phyloP scores from a whole-genome alignment of 2,888 invertebrate genomes.

The Tubulanus polymorphus region DNA sequence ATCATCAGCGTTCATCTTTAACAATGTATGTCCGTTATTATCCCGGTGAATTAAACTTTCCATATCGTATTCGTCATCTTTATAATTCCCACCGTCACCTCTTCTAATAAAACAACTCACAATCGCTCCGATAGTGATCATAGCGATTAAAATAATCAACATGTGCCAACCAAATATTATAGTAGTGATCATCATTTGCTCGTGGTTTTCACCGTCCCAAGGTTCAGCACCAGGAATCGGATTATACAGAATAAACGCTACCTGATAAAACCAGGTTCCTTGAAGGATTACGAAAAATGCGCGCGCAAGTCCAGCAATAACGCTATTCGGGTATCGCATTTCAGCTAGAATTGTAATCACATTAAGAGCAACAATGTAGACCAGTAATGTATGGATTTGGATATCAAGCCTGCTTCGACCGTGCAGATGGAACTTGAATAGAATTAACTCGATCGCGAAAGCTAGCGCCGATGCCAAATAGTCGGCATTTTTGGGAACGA shows the following conservation, averaged over 20 bases:
- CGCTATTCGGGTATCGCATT: slow-evolving; percentile 44
- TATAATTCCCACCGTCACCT: slow-evolving; percentile 15
- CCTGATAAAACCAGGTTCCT: slow-evolving; percentile 58
- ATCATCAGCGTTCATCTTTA: slow-evolving; percentile 31
- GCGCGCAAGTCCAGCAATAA: slow-evolving; percentile 49
- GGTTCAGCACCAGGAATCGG: slow-evolving; percentile 38
- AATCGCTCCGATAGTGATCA: slow-evolving; percentile 32
- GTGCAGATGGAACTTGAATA: slow-evolving; percentile 57
- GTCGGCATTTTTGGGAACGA: slow-evolving; percentile 52
- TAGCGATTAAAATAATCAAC: slow-evolving; percentile 29
- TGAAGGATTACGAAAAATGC: slow-evolving; percentile 55
- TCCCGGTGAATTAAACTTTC: slow-evolving; percentile 31
- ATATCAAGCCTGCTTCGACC: slow-evolving; percentile 49
- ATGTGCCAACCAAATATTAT: slow-evolving; percentile 51
- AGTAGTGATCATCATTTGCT: slow-evolving; percentile 55
- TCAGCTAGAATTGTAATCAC: slow-evolving; percentile 48
- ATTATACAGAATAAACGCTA: slow-evolving; percentile 57
- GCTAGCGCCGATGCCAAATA: slow-evolving; percentile 53
- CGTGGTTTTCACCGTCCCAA: slow-evolving; percentile 52
- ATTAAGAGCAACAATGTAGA: slow-evolving; percentile 50
- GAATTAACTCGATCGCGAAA: slow-evolving; percentile 53
- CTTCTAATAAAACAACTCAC: slow-evolving; percentile 29
- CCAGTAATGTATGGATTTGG: slow-evolving; percentile 55
- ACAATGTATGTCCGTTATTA: slow-evolving; percentile 32
- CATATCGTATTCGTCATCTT: slow-evolving; percentile 25